phyloP scores from a whole-genome alignment of 30 jellyfish, hydroid and myxozoan species.

The Aurelia sp. region DNA sequence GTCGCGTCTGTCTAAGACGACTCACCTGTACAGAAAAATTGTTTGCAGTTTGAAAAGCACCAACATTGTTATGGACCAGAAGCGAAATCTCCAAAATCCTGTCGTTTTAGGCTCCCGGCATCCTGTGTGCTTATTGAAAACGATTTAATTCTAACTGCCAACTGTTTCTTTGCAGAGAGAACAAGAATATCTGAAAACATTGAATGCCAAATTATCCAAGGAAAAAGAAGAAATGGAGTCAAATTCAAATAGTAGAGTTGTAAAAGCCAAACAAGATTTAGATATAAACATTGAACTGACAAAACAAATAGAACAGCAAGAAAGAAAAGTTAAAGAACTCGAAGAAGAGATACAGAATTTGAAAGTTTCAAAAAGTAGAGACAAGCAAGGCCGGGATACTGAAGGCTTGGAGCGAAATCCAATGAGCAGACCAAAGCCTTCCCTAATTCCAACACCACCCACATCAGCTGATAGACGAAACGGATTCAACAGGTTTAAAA shows the following conservation, averaged over 20 bases:
- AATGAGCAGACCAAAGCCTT: slow-evolving; percentile 33
- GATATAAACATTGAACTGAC: slow-evolving; percentile 67
- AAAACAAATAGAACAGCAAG: slow-evolving; percentile 77
- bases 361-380: slow-evolving; percentile 34
- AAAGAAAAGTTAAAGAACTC: slow-evolving; percentile 69
- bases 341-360: slow-evolving; percentile 77
- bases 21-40: too few relatives aligned
- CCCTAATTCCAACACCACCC: slow-evolving; percentile 88
- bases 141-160: not conserved
- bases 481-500: slow-evolving; percentile 47
- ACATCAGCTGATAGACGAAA: slow-evolving; percentile 57
- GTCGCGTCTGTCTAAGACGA: too few relatives aligned
- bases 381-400: not conserved
- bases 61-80: too few relatives aligned
- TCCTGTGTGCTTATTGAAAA: not conserved
- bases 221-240: slow-evolving; percentile 43
- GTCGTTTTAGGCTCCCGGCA: too few relatives aligned
- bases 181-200: slow-evolving; percentile 75
- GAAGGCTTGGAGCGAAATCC: slow-evolving; percentile 36
- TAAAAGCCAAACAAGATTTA: slow-evolving; percentile 56
- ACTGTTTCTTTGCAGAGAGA: slow-evolving; percentile 65
- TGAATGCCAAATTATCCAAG: slow-evolving; percentile 53
- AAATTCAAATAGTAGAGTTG: slow-evolving; percentile 61
- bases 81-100: too few relatives aligned
- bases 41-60: too few relatives aligned